Percentiles rank a stretch among this genome's conserved stretches.
These are phyloP conservation scores for Hemiprocne comata DNA, from an alignment of 2,113 vertebrate species.

Conservation along the genomic window DNA sequence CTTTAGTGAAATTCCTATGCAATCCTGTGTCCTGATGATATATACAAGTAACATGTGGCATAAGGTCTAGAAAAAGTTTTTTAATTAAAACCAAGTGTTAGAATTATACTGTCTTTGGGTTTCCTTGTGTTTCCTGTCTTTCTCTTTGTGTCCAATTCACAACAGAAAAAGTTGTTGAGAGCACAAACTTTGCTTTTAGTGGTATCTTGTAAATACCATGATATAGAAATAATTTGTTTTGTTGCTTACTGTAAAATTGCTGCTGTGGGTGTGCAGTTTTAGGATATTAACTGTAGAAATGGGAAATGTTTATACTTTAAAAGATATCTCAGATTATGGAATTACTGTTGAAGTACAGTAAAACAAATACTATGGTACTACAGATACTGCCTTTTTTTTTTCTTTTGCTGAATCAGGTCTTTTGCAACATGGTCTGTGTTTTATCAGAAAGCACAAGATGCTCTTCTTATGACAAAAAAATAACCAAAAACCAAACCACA, in stretches of 20 bases:
- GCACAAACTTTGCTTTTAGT: neutral
- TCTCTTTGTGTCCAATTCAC: neutral
- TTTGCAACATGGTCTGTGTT: slow-evolving; percentile 1
- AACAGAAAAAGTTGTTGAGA: neutral
- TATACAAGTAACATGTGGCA: slow-evolving; percentile 12
- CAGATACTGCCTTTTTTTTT: neutral
- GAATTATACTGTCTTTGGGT: neutral
- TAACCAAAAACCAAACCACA: slow-evolving; percentile 19
- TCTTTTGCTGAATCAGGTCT: neutral
- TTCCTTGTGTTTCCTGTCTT: neutral
- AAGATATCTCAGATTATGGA: neutral
- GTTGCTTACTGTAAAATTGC: neutral
- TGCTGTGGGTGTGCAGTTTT: neutral
- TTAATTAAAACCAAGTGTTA: slow-evolving; percentile 40
- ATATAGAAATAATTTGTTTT: neutral
- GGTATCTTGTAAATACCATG: neutral
- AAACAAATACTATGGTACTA: neutral
- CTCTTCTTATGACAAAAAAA: neutral
- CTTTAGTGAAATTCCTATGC: neutral
- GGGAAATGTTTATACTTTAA: neutral
- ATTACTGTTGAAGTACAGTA: neutral
- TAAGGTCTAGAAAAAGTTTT: slow-evolving; percentile 5
- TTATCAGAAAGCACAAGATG: slow-evolving; percentile 31
- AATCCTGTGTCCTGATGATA: neutral
- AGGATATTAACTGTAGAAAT: neutral